These are phyloP conservation scores for Parazoanthus atlanticus DNA, from an alignment of 92 coral and sea anemone species.

Conservation along the genomic window DNA sequence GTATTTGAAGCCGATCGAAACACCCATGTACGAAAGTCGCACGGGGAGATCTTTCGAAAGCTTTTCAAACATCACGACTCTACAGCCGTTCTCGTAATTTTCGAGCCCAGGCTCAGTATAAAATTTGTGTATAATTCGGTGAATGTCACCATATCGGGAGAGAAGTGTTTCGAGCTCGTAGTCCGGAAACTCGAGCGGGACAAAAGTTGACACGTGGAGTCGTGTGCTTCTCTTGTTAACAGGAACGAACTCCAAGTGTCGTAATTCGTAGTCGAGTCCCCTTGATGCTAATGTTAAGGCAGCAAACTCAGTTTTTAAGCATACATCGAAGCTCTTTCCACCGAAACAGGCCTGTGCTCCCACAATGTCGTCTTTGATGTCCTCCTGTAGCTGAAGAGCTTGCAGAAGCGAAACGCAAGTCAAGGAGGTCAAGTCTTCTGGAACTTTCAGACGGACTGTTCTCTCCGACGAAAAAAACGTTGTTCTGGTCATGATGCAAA, in stretches of 20 bases:
- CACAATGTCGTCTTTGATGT: neutral
- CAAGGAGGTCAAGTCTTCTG: neutral
- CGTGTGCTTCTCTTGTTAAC: neutral
- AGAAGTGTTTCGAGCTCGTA: neutral
- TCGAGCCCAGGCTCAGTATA: constrained; percentile 17
- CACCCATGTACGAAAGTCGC: neutral
- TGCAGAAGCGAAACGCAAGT: neutral
- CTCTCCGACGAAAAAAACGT: neutral
- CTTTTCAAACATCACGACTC: constrained; percentile 10
- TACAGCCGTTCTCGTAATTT: constrained; percentile 26
- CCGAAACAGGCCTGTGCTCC: constrained; percentile 15
- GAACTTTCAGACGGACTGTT: neutral
- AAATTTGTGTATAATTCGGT: neutral
- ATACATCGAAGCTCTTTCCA: neutral
- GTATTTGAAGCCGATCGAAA: constrained; percentile 33
- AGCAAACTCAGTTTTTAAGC: neutral
- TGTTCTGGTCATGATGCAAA: neutral
- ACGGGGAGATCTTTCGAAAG: constrained; percentile 7
- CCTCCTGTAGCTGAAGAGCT: neutral
- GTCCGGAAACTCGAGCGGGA: constrained; percentile 27
- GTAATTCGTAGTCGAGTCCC: neutral
- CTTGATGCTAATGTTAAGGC: neutral
- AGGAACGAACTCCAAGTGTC: neutral
- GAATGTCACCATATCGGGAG: constrained; percentile 2
- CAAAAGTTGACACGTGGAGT: constrained; percentile 13